Base-by-base conservation (phyloP, 2,113 vertebrate species). In the Esox niger region DNA sequence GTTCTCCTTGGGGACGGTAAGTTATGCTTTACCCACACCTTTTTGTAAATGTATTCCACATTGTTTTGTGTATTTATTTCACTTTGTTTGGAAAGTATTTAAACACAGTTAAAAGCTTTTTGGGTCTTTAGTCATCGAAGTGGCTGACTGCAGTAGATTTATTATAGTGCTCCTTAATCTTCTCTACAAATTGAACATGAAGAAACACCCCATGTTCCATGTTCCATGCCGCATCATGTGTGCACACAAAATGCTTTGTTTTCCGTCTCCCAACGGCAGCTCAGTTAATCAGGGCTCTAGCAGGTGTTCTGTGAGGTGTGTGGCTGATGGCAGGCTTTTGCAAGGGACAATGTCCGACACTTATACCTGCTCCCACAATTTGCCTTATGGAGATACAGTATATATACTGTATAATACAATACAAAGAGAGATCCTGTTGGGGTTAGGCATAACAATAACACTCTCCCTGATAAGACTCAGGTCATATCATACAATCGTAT, bases 1-100 rank as follows among this genome's bases (percentile, higher is more conserved):
- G 63, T 81, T 62, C 26, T 81, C 70, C 73, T 90, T 47, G 76
- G 88, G 35, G 77, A 90, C 27, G 88, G 91, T 92, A 72, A 84
- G 88, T 68, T 20, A 52, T 25, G 32, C 26, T 54, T 30, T 3
- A 2, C 0, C 38, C 7, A 66, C 9, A 23, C 6, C 32, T 66
- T 54, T 52, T 23, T n/a, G n/a, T n/a, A n/a, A n/a, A n/a, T n/a
- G n/a, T n/a, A 10, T 52, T 52, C 47, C 7, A 52, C 5, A 52
- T 23, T 6, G n/a, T 5, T 38, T 38, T 38, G 35, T 38, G 11
- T 6, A 38, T 38, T 5, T 52, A 23, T 21, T 21, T 52, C 47
- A 52, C 47, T 49, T n/a, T 4, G 35, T 38, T 49, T n/a, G n/a
- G n/a, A n/a, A n/a, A n/a, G n/a, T n/a, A n/a, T n/a, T n/a, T n/a